A percentile compares a stretch with the other conserved stretches of the same genome.
phyloP scores from a whole-genome alignment of 2,113 vertebrate genomes.

The Spermophilus dauricus region DNA sequence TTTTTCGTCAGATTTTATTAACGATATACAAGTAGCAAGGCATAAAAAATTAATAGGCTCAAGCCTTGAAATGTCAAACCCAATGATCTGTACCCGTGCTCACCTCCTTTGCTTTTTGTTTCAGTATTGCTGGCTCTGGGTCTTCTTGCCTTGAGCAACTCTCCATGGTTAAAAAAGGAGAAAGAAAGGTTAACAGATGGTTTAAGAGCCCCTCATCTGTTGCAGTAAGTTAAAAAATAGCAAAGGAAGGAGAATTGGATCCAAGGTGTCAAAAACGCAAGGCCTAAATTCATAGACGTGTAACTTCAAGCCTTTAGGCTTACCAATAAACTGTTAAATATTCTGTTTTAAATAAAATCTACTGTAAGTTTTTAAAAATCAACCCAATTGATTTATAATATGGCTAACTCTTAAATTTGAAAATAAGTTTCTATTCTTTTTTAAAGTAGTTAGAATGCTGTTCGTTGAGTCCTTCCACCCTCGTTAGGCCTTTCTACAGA shows the following conservation, averaged over 20 bases:
- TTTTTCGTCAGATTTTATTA: constrained; percentile 98
- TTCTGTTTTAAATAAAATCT: constrained; percentile 89
- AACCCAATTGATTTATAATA: constrained; percentile 51
- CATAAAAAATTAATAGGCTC: constrained; percentile 97
- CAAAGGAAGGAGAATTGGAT: constrained; percentile 90
- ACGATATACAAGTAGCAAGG: constrained; percentile 96
- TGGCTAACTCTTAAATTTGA: constrained; percentile 70
- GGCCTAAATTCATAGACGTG: constrained; percentile 90
- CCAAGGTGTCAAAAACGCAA: constrained; percentile 92
- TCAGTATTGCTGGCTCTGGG: constrained; percentile 95
- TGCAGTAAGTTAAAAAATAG: constrained; percentile 92
- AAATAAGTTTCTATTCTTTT: constrained; percentile 61
- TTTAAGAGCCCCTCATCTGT: constrained; percentile 93
- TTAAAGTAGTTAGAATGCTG: not conserved
- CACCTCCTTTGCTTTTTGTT: constrained; percentile 98
- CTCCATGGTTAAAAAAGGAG: constrained; percentile 88
- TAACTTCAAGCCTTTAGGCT: constrained; percentile 89
- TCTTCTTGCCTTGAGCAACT: constrained; percentile 97
- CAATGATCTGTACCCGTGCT: constrained; percentile 95
- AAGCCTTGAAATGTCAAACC: constrained; percentile 97
- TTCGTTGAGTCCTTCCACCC: not conserved
- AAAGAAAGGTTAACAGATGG: constrained; percentile 96
- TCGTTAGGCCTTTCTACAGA: not conserved
- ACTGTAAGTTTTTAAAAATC: constrained; percentile 84
- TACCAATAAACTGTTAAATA: constrained; percentile 92